Evolutionary conservation across 2,888 invertebrate species (phyloP).

Genomic region (Beris chalybata): DNA sequence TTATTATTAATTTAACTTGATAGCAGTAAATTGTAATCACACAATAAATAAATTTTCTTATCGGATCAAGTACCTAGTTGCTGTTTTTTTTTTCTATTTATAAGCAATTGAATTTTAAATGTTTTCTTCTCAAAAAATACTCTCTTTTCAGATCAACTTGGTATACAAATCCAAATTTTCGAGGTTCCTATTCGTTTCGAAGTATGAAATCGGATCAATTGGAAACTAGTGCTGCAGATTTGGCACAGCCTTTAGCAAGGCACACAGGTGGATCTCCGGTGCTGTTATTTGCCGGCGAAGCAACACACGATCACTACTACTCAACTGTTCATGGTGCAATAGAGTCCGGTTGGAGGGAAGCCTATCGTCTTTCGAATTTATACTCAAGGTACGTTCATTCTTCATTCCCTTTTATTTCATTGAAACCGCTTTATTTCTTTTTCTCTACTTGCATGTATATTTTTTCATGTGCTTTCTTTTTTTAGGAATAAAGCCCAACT

Average conservation of each 20-base stretch:
- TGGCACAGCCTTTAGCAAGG: conserved; percentile 60
- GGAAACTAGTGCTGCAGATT: conserved; percentile 59
- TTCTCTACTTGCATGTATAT: conserved; percentile 16
- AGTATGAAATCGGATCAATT: conserved; percentile 61
- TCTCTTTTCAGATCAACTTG: conserved; percentile 62
- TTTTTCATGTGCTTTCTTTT: conserved; percentile 26
- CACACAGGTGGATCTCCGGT: conserved; percentile 57
- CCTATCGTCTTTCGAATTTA: conserved; percentile 60
- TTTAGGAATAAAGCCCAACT: conserved; percentile 30
- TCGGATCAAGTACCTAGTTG: no score
- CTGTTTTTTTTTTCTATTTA: no score
- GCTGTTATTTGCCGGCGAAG: conserved; percentile 70
- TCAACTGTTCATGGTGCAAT: conserved; percentile 74
- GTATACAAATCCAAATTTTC: conserved; percentile 63
- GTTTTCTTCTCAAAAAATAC: not conserved
- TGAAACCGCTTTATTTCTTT: not conserved
- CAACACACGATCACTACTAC: conserved; percentile 66
- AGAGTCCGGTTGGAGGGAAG: conserved; percentile 74
- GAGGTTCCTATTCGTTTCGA: conserved; percentile 69
- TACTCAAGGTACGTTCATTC: conserved; percentile 41
- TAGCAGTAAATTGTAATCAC: no score
- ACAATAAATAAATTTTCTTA: no score
- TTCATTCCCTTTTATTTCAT: not conserved
- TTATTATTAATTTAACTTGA: no score
- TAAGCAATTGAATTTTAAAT: no score